Evolutionary conservation across 2,888 invertebrate genomes (phyloP), one percentile per base, ranked within the genome.

Genomic region (Mythimna vitellina): DNA sequence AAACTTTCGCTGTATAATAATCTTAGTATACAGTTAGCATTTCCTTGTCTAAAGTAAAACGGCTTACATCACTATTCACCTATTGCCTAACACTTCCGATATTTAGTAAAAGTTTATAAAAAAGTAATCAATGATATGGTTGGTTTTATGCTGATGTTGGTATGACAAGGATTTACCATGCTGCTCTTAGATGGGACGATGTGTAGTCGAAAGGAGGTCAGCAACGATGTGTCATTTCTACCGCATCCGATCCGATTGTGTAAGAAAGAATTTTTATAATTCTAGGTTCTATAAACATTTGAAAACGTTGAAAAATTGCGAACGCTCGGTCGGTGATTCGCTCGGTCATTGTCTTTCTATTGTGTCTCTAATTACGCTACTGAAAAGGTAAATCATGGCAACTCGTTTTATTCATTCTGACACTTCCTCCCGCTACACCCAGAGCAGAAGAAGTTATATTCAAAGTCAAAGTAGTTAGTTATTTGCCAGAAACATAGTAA

Each of bases 51-150:
- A 70, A 80, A 61, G 29, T 79, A 63, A 81, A 74, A 65, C 25
- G 29, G 1, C 29, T 84, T 84, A 60, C 75, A 29, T 81, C 73
- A 85, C 57, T 38, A 29, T 22, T 70, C 68, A 61, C 65, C 62
- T 76, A 70, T 86, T 86, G 57, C 74, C 62, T 84, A 85, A 85
- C 29, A 80, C 80, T 72, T 79, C 73, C 76, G 76, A 63, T 68
- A 62, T 70, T 68, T 67, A 17, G 76, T 81, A 76, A 73, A 79
- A 77, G 68, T 76, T 53, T 67, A 64, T 60, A 78, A 60, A 70
- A 53, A 29, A 12, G 38, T 70, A 81, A 84, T 80, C 66, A 65
- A 78, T 81, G 63, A 49, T 46, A 58, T 17, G 63, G 54, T 78
- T 35, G 56, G 71, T 73, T 73, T 72, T 49, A 57, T 69, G 70